Percentiles rank a stretch among this genome's conserved stretches.
phyloP scores from a whole-genome alignment of 2,888 invertebrate genomes.

The Pammene aurita region DNA sequence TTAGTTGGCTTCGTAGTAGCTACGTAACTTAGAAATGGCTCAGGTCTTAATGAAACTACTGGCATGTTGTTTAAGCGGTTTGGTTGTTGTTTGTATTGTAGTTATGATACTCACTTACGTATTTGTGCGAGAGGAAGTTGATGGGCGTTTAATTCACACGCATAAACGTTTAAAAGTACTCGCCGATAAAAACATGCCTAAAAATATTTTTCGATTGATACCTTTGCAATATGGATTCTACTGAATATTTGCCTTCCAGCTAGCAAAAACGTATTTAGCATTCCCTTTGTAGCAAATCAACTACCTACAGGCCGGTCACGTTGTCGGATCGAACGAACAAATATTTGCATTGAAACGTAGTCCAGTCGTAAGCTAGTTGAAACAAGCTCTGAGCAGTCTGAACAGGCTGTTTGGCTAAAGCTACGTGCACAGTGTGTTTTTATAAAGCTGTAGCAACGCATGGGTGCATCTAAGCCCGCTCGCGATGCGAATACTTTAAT shows the following conservation, averaged over 20 bases:
- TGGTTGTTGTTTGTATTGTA: no score
- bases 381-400: constrained; percentile 20
- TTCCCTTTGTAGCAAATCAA: constrained; percentile 38
- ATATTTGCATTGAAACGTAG: constrained; percentile 41
- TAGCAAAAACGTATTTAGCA: constrained; percentile 22
- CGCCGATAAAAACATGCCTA: no score
- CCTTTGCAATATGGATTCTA: no score
- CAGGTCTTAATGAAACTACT: no score
- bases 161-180: no score
- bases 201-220: no score
- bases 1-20: no score
- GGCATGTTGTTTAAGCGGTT: no score
- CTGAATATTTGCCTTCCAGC: no score
- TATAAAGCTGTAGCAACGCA: neutral
- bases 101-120: no score
- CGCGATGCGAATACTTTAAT: neutral
- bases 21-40: neutral
- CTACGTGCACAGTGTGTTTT: constrained; percentile 9
- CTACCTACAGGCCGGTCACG: constrained; percentile 33
- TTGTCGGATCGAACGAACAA: constrained; percentile 31
- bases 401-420: constrained; percentile 17
- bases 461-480: neutral
- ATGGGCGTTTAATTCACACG: no score
- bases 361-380: constrained; percentile 30
- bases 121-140: no score